A percentile compares a stretch with the other conserved stretches of the same genome.
Evolutionary conservation across 2,113 vertebrate species (phyloP).

Genomic region (Beaufortia kweichowensis): DNA sequence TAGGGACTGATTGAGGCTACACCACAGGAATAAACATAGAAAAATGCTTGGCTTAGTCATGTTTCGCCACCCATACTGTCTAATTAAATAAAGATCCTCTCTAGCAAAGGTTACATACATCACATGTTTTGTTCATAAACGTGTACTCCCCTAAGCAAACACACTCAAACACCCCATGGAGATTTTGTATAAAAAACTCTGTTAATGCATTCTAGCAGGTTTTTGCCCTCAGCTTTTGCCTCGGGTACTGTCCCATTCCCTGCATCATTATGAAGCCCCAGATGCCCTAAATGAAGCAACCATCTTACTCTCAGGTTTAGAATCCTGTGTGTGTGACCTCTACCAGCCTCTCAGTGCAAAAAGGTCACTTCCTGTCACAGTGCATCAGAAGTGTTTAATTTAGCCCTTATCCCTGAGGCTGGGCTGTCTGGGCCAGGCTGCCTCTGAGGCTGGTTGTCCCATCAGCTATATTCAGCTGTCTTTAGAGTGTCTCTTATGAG

Average conservation of each 20-base stretch:
- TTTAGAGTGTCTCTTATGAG: slow-evolving; percentile 8
- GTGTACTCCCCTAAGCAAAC: neutral
- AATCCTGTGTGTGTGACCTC: slow-evolving; percentile 16
- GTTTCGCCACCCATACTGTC: neutral
- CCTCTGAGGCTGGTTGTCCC: slow-evolving; percentile 16
- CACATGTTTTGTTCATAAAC: neutral
- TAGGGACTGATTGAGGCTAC: too few relatives aligned
- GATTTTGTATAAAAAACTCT: neutral
- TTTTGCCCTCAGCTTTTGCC: slow-evolving; percentile 7
- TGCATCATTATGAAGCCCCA: slow-evolving; percentile 8
- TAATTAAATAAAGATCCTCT: neutral
- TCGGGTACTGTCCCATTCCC: slow-evolving; percentile 4
- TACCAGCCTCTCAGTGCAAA: slow-evolving; percentile 2
- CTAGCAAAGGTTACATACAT: neutral
- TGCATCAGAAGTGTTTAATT: slow-evolving; percentile 38
- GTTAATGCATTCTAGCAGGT: slow-evolving; percentile 10
- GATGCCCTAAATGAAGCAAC: neutral
- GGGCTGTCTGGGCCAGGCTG: slow-evolving; percentile 18
- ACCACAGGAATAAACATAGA: too few relatives aligned
- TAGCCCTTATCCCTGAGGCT: slow-evolving; percentile 27
- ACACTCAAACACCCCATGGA: neutral
- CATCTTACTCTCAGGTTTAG: neutral
- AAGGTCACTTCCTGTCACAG: slow-evolving; percentile 13
- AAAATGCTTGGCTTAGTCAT: neutral
- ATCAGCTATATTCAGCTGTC: slow-evolving; percentile 10